Conservation (phyloP, 2,797 vertebrate species). For the Linurgus olivaceus region DNA sequence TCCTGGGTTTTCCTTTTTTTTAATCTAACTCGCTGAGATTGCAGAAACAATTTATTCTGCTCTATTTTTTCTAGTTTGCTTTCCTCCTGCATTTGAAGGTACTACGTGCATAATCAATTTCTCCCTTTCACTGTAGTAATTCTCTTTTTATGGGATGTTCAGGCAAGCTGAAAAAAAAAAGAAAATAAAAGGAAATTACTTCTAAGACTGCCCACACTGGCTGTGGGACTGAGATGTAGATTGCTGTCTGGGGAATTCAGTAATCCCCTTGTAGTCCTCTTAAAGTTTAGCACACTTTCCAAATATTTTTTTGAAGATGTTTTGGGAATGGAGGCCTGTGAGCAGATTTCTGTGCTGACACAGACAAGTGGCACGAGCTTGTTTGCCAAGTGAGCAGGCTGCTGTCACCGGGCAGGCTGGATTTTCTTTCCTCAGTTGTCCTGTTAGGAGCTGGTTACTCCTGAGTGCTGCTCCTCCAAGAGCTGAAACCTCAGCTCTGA, state of each 20-base stretch:
- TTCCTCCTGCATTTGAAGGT: slow-evolving; percentile 12
- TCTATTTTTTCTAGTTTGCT: slow-evolving; percentile 38
- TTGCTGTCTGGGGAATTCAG: neutral
- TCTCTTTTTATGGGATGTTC: slow-evolving; percentile 40
- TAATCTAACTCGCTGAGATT: neutral
- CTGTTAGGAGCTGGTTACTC: neutral
- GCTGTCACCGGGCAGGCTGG: fast-evolving
- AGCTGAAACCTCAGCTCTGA: neutral
- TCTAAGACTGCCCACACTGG: neutral
- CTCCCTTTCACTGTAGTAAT: slow-evolving; percentile 31
- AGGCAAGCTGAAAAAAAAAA: neutral
- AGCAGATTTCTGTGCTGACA: neutral
- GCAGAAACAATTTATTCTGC: slow-evolving; percentile 41
- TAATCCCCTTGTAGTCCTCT: neutral
- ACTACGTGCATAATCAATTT: slow-evolving; percentile 50
- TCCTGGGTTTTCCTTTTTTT: neutral
- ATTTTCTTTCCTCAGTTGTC: neutral
- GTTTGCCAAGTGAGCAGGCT: neutral
- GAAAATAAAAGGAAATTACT: neutral
- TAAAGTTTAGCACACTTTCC: neutral
- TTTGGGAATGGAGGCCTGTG: neutral
- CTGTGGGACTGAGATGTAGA: neutral
- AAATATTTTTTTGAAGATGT: neutral
- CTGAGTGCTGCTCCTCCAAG: neutral
- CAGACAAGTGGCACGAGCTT: neutral